A percentile compares a stretch with the other conserved stretches of the same genome.
Evolutionary conservation across 2,888 invertebrate genomes (phyloP).

Genomic region (Tricholauxania praeusta): DNA sequence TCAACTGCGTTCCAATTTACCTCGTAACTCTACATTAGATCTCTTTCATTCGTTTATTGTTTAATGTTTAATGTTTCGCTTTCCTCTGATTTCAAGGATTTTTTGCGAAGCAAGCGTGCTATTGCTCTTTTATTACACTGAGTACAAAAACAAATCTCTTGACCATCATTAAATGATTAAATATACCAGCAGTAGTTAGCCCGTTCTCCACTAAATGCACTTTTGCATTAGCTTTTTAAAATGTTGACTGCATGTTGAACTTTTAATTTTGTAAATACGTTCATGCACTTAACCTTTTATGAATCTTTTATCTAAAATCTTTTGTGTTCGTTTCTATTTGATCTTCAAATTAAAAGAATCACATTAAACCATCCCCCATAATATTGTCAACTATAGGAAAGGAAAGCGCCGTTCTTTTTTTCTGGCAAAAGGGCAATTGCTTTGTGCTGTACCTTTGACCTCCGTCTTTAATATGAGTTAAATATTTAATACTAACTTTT

Average conservation of each 20-base stretch:
- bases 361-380: background rate
- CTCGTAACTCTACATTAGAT: no score
- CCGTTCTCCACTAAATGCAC: no score
- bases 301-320: constrained; percentile 17
- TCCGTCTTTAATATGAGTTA: background rate
- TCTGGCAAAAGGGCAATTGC: constrained; percentile 21
- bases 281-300: background rate
- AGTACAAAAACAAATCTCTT: no score
- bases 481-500: constrained; percentile 42
- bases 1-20: no score
- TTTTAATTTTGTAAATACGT: constrained; percentile 32
- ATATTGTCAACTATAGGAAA: constrained; percentile 9
- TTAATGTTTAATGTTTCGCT: no score
- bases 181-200: no score
- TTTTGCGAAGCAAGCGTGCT: no score
- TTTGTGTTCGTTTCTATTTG: constrained; percentile 31
- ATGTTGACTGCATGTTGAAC: background rate
- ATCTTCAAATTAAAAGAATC: constrained; percentile 27
- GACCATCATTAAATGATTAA: no score
- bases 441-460: background rate
- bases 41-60: no score
- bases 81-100: no score
- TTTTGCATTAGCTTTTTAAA: no score
- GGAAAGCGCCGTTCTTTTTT: background rate
- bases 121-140: no score